Evolutionary conservation across 2,113 vertebrate species (phyloP), one percentile per base, ranked within the genome.

Genomic region (Dicrurus megarhynchus): DNA sequence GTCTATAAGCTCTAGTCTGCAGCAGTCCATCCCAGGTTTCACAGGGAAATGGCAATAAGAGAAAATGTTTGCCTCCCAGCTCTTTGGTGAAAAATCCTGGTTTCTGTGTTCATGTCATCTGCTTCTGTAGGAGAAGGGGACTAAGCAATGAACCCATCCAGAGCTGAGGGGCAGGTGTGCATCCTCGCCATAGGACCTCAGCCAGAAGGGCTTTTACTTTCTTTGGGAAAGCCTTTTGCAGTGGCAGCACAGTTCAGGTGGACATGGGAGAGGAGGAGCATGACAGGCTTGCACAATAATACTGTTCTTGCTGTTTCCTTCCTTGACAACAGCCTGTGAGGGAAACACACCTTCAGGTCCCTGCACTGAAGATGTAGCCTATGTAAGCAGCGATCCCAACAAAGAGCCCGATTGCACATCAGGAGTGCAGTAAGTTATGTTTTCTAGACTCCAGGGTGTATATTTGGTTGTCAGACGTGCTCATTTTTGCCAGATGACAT

Each of bases 251-350:
- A n/a, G 26, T 37, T 73, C 47, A 63, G 41, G 32, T 67, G 41
- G 41, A 24, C 37, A 12, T 27, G 12, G 11, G 37, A 78, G 28
- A 75, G 24, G 7, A 84, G 16, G 8, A 64, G 21, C 18, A 41
- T 7, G 24, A 9, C 33, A 52, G 30, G 61, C 30, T 73, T 46
- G 50, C 18, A 65, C 1, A 11, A 13, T 37, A 19, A 50, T 16
- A 19, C 69, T 21, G 8, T 41, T 70, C 14, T 60, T 0, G 0
- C 14, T 41, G 16, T 83, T 46, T 56, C 4, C 9, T 56, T 67
- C 10, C 20, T 47, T 71, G 65, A 52, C 28, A 61, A 7, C 9
- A 82, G 24, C 19, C 30, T 61, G 22, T 37, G 32, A 67, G n/a
- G 42, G 23, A 77, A 37, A 15, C 2, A 5, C 23, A 37, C 6